phyloP scores from a whole-genome alignment of 2,888 invertebrate genomes.

The Habroteleia sp. region DNA sequence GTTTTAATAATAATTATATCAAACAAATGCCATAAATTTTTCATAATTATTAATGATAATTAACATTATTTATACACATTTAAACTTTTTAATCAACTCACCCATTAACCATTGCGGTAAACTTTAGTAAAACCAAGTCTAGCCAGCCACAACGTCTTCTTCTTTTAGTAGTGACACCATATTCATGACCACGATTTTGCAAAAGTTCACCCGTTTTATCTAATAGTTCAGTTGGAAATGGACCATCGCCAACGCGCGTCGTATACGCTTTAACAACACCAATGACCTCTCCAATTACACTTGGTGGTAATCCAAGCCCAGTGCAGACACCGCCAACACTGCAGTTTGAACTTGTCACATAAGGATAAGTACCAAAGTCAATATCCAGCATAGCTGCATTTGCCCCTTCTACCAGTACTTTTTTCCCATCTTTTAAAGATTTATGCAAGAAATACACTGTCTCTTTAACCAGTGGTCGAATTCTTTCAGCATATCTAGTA shows the following conservation, averaged over 20 bases:
- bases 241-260: slow-evolving; percentile 98
- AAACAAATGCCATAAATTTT: too few relatives aligned
- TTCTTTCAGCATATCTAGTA: slow-evolving; percentile 86
- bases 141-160: slow-evolving; percentile 99
- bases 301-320: slow-evolving; percentile 95
- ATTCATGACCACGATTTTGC: slow-evolving; percentile 90
- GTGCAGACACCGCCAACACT: slow-evolving; percentile 99
- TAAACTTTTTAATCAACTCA: slow-evolving; percentile 81
- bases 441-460: slow-evolving; percentile 93
- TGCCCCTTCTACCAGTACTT: slow-evolving; percentile 97
- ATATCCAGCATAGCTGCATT: slow-evolving; percentile 99
- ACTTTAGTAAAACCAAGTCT: slow-evolving; percentile 94
- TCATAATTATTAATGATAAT: too few relatives aligned
- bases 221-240: slow-evolving; percentile 96
- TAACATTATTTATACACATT: too few relatives aligned
- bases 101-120: slow-evolving; percentile 98
- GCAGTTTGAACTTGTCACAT: slow-evolving; percentile 99
- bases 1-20: too few relatives aligned
- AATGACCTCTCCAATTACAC: slow-evolving; percentile 93
- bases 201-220: slow-evolving; percentile 90
- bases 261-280: slow-evolving; percentile 99
- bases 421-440: slow-evolving; percentile 88
- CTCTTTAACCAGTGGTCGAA: slow-evolving; percentile 93
- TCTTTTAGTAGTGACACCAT: slow-evolving; percentile 97
- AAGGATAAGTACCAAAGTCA: slow-evolving; percentile 99